These are phyloP conservation scores for Drosophila sp. DNA, from an alignment of 1,140 invertebrate species.

Conservation along the genomic window DNA sequence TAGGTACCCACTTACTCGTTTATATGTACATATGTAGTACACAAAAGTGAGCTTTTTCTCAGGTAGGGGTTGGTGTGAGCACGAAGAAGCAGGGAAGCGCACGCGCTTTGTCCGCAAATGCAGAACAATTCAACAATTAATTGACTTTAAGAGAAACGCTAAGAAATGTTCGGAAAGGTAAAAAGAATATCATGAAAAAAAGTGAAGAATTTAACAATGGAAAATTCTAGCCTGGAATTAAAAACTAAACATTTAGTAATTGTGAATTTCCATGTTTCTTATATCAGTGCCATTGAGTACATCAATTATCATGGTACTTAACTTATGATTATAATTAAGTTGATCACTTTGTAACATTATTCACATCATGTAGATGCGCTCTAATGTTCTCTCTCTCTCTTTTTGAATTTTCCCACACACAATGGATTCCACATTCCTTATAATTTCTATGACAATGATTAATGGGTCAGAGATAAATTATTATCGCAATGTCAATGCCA, in stretches of 20 bases:
- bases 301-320: neutral
- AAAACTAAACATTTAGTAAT: no score
- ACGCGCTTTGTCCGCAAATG: neutral
- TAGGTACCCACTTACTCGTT: neutral
- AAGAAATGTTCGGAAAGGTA: neutral
- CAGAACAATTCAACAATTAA: conserved; percentile 6
- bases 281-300: no score
- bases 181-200: neutral
- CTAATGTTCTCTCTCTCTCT: neutral
- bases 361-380: neutral
- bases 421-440: neutral
- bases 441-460: conserved; percentile 9
- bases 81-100: neutral
- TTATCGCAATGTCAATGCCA: conserved; percentile 19
- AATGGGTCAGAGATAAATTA: conserved; percentile 19
- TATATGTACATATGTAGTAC: neutral
- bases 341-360: neutral
- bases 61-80: conserved; percentile 4
- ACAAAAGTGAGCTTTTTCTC: conserved; percentile 19
- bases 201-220: neutral
- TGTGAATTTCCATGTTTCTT: no score
- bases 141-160: neutral
- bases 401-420: conserved; percentile 10
- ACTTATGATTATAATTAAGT: neutral
- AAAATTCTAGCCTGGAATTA: no score